These are phyloP conservation scores for Phaenicophaeus curvirostris DNA, from an alignment of 2,797 vertebrate species.

Conservation along the genomic window DNA sequence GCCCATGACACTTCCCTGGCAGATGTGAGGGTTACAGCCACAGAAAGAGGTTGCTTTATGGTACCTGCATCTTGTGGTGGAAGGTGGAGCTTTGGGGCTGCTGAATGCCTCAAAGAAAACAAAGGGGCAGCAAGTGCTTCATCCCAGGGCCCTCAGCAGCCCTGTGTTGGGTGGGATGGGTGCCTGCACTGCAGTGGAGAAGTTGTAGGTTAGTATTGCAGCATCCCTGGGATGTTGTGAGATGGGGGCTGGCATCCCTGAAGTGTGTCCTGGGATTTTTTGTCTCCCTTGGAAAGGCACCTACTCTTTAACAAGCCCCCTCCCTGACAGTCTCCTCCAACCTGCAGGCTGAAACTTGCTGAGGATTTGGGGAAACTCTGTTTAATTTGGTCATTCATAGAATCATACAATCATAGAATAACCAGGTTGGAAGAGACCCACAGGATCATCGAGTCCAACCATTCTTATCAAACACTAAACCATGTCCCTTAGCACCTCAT, in stretches of 20 bases:
- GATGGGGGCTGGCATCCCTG: not conserved
- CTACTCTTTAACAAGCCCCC: not conserved
- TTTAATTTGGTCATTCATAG: too few relatives aligned
- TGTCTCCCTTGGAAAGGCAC: not conserved
- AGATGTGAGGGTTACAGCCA: not conserved
- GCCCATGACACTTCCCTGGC: fast-evolving
- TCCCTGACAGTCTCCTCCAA: not conserved
- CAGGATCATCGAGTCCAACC: too few relatives aligned
- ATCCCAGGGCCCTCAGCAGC: not conserved
- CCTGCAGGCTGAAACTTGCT: not conserved
- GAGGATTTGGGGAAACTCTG: not conserved
- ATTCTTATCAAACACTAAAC: too few relatives aligned
- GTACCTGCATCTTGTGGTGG: not conserved
- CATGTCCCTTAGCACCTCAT: too few relatives aligned
- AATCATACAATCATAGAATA: too few relatives aligned
- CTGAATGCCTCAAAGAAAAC: not conserved
- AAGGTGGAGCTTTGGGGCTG: not conserved
- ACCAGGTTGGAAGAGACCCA: too few relatives aligned
- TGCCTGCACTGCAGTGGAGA: fast-evolving
- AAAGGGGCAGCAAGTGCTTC: not conserved
- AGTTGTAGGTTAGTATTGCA: fast-evolving
- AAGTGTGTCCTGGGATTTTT: not conserved
- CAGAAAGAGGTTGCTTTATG: not conserved
- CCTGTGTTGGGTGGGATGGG: fast-evolving
- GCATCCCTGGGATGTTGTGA: not conserved